Evolutionary conservation across 2,113 vertebrate genomes (phyloP).

Genomic region (Thomomys bottae): DNA sequence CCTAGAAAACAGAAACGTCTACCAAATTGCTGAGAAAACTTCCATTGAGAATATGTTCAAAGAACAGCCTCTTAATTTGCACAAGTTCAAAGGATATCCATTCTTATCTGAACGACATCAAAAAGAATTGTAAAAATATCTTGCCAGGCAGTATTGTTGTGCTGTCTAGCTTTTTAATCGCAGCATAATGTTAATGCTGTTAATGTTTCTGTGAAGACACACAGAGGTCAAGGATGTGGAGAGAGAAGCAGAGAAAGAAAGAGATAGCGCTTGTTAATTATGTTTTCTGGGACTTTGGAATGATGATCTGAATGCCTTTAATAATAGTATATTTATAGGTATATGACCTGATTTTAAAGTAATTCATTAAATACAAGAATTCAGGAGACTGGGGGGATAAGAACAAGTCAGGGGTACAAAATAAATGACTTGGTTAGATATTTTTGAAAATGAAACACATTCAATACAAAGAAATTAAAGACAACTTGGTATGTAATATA

Average conservation of each 20-base stretch:
- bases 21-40: slow-evolving; percentile 69
- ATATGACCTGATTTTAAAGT: slow-evolving; percentile 78
- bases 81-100: slow-evolving; percentile 85
- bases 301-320: slow-evolving; percentile 60
- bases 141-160: slow-evolving; percentile 83
- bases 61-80: slow-evolving; percentile 80
- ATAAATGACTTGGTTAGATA: neutral
- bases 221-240: slow-evolving; percentile 82
- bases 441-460: neutral
- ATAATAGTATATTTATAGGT: slow-evolving; percentile 50
- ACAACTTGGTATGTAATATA: neutral
- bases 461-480: neutral
- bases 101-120: slow-evolving; percentile 89
- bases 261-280: slow-evolving; percentile 80
- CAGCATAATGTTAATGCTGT: slow-evolving; percentile 84
- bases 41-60: slow-evolving; percentile 65
- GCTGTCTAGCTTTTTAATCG: slow-evolving; percentile 85
- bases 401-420: neutral
- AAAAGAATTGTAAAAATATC: slow-evolving; percentile 85
- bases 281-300: slow-evolving; percentile 80
- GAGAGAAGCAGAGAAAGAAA: slow-evolving; percentile 63
- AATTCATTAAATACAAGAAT: slow-evolving; percentile 56
- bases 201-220: slow-evolving; percentile 82
- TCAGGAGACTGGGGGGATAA: slow-evolving; percentile 9
- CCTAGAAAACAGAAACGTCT: slow-evolving; percentile 73